A percentile compares a stretch with the other conserved stretches of the same genome.
phyloP scores from a whole-genome alignment of 2,797 vertebrate species.

The Knipowitschia caucasica region DNA sequence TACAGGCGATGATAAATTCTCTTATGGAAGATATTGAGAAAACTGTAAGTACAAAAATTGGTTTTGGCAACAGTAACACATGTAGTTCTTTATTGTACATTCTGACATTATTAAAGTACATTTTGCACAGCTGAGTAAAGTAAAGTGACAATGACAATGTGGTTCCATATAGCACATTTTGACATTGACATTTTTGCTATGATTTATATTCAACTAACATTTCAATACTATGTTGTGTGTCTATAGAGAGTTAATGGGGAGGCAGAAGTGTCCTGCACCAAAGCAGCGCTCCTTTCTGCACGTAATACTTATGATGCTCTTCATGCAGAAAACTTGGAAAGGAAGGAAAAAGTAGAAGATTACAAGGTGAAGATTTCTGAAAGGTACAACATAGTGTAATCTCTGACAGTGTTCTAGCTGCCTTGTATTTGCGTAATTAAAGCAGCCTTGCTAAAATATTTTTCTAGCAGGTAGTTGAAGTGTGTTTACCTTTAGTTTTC shows the following conservation, averaged over 20 bases:
- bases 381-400: slow-evolving; percentile 43
- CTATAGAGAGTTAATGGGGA: slow-evolving; percentile 65
- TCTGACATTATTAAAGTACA: too few relatives aligned
- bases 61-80: neutral
- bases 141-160: too few relatives aligned
- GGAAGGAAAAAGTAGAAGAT: slow-evolving; percentile 56
- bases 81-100: too few relatives aligned
- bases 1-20: slow-evolving; percentile 34
- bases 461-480: neutral
- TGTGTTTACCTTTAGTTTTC: slow-evolving; percentile 26
- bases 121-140: too few relatives aligned
- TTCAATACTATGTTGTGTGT: slow-evolving; percentile 19
- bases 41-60: slow-evolving; percentile 55
- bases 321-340: slow-evolving; percentile 60
- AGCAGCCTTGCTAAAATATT: neutral
- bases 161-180: too few relatives aligned
- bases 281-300: slow-evolving; percentile 58
- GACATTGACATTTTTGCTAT: too few relatives aligned
- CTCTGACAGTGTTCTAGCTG: neutral
- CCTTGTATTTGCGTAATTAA: slow-evolving; percentile 1
- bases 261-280: slow-evolving; percentile 56
- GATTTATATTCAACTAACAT: slow-evolving; percentile 14
- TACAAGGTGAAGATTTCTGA: slow-evolving; percentile 56
- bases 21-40: slow-evolving; percentile 47
- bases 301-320: slow-evolving; percentile 43